Evolutionary conservation across 2,888 invertebrate species (phyloP), one percentile per base, ranked within the genome.

Genomic region (Seladonia tumulorum): DNA sequence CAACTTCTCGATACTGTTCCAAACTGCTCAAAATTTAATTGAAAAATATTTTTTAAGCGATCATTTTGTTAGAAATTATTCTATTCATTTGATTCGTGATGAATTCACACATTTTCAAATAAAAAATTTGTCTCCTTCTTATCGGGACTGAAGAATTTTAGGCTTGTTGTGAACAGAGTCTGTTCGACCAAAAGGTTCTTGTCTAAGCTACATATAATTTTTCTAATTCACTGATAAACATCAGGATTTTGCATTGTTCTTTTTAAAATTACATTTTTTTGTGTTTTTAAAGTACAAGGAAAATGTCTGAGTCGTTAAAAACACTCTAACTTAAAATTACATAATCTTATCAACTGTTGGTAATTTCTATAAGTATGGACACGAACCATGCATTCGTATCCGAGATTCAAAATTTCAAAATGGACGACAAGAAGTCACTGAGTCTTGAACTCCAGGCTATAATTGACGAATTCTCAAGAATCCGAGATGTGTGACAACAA

Each of bases 381-480:
- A 16, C 14, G 14, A 47, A 22, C 42, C 5, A 18, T 25, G 25
- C 49, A 35, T 49, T 49, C 25, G 10, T 45, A 29, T 29, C 70
- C 53, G 25, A 12, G 42, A 7, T 1, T 29, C 25, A 53, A 8
- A 25, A 12, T 35, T 81, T n/a, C 60, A 78, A 66, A 25, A 86
- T 86, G 86, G 35, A 14, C 29, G 53, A 39, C 42, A 57, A 47
- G 14, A 47, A 57, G 8, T n/a, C 42, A 12, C 5, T 76, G 22
- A 63, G 16, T 0, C 29, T 25, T 4, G 88, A 88, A 0, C 14
- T 85, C 0, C 76, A 42, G 8, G n/a, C 25, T 16, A 29, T 87
- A 12, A 5, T 88, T 4, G 76, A 85, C 0, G 82, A 82, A 76
- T 88, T 88, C 22, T 4, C 63, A 3, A 63, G 47, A 35, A 47